phyloP scores from a whole-genome alignment of 2,888 invertebrate species.

The Tetragonisca angustula region DNA sequence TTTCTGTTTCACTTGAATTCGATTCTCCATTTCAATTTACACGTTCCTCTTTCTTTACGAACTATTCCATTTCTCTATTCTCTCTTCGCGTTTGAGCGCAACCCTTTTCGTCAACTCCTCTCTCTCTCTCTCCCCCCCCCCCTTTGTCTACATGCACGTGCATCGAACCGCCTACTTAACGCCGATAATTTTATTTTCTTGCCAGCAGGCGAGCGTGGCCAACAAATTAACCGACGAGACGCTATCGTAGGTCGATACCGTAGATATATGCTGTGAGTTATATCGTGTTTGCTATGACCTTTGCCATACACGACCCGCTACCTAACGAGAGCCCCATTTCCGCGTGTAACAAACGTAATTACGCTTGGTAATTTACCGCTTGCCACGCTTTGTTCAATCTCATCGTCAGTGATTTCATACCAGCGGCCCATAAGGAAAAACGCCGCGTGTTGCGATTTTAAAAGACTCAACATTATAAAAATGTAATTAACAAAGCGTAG shows the following conservation, averaged over 20 bases:
- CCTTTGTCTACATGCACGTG: conserved; percentile 34
- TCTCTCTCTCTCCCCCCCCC: too few relatives aligned
- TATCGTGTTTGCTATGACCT: conserved; percentile 48
- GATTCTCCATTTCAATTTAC: too few relatives aligned
- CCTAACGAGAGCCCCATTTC: conserved; percentile 37
- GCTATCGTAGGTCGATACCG: conserved; percentile 57
- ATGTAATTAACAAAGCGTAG: too few relatives aligned
- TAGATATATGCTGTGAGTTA: conserved; percentile 40
- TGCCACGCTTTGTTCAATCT: conserved; percentile 7
- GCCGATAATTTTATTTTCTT: conserved; percentile 65
- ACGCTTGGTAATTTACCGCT: conserved; percentile 35
- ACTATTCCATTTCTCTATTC: too few relatives aligned
- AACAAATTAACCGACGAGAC: conserved; percentile 64
- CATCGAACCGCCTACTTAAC: conserved; percentile 60
- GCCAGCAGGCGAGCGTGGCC: conserved; percentile 33
- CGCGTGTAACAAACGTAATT: conserved; percentile 48
- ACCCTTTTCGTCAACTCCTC: neutral
- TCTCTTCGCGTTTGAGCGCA: neutral
- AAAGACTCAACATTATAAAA: too few relatives aligned
- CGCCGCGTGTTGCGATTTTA: too few relatives aligned
- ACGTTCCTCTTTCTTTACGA: too few relatives aligned
- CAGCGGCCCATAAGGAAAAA: neutral
- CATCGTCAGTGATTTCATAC: neutral
- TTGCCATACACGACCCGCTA: conserved; percentile 34
- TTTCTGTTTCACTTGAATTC: too few relatives aligned